Evolutionary conservation across 2,113 vertebrate genomes (phyloP), one percentile per base, ranked within the genome.

Genomic region (Nanorana parkeri): DNA sequence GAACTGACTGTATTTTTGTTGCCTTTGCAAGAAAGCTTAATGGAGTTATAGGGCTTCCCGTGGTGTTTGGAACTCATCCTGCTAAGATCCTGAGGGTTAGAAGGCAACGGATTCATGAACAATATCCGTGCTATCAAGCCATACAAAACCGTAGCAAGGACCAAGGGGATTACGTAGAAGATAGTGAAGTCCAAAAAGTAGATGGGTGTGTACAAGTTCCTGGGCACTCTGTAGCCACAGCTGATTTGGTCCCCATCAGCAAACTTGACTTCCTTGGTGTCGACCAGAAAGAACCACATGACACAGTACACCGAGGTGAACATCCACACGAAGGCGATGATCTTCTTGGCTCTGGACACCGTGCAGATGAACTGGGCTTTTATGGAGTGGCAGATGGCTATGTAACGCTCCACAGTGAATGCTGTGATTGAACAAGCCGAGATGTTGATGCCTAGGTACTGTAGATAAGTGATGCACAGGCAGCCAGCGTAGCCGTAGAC

Each of bases 251-350:
- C 87, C 3, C 95, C 94, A 0, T 95, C 92, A 1, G 87, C 85
- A 36, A 94, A 95, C 78, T 86, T 87, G 1, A 90, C 91, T 73
- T 96, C 91, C 4, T 92, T 86, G 0, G 89, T 94, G 90, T 96
- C 94, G 89, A 95, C 95, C 65, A 96, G 87, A 88, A 96, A 96
- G 90, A 96, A 95, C 95, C 95, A 96, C 92, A 95, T 93, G 21
- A 93, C 90, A 55, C 95, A 95, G 86, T 94, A 96, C 81, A 95
- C 86, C 0, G 94, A 92, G 19, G 93, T 95, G 89, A 92, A 94
- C 86, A 95, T 67, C 95, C 96, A 96, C 41, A 96, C 91, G 0
- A 87, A 90, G 3, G 92, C 90, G 24, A 95, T 93, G 88, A 95
- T 95, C 90, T 90, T 91, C 87, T 95, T 95, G 88, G 96, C 95